Evolutionary conservation across 23 tunicate genomes (phyloP), one percentile per base, ranked within the genome.

Genomic region (Ciona savignyi): DNA sequence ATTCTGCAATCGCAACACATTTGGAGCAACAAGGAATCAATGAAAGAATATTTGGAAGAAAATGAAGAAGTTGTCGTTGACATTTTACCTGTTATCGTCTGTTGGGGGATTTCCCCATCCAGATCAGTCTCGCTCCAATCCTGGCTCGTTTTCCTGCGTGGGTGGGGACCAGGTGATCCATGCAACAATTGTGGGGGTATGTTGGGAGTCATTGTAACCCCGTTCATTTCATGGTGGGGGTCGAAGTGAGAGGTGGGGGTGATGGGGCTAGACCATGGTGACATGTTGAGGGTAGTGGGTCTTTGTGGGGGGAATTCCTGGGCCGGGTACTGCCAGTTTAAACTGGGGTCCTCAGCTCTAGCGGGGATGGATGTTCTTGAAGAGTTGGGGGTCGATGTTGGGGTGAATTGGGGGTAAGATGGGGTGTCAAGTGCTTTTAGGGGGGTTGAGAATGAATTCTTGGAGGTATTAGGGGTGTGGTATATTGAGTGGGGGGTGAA

Each of bases 41-140:
- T n/a, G n/a, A n/a, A n/a, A n/a, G n/a, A n/a, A n/a, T n/a, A n/a
- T n/a, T n/a, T n/a, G n/a, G n/a, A n/a, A n/a, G n/a, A n/a, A n/a
- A n/a, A n/a, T n/a, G n/a, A n/a, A n/a, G n/a, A n/a, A n/a, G n/a
- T n/a, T n/a, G n/a, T n/a, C n/a, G n/a, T n/a, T n/a, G n/a, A n/a
- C n/a, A n/a, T n/a, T n/a, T n/a, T 32, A 88, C 96, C 87, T 88
- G 77, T 86, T 84, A 77, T 88, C 2, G 96, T 77, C 73, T 80
- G 85, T 33, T 76, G 83, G 19, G 62, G 66, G 27, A 71, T 81
- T 1, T 81, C 84, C 0, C 77, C 77, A 66, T 88, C 96, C 65
- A 88, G 67, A 42, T 88, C 96, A 15, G 87, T 88, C 63, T 83
- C 96, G 32, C 73, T 76, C 96, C 96, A 88, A 23, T 88, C 96